Base-by-base conservation (phyloP, 2,888 invertebrate genomes). In the Brenthis daphne region DNA sequence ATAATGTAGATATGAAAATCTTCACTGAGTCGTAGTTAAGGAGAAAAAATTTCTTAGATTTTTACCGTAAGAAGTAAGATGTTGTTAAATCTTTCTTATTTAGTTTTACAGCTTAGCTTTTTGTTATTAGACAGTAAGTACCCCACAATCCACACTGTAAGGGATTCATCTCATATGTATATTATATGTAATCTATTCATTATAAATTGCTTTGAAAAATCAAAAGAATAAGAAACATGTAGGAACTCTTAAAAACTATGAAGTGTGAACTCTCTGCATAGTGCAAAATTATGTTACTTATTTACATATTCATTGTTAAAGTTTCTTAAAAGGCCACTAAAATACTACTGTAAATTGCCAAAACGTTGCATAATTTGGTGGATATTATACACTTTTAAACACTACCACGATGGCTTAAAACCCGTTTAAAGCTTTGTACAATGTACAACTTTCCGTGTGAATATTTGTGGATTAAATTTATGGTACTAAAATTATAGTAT, bases 371-470 rank as follows among this genome's bases (percentile, higher is more conserved):
- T 37, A 53, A 51, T 53, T 53, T 53, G 13, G 20, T 63, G 20
- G 43, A 57, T 57, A 47, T 16, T n/a, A 51, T n/a, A 63, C 16
- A 37, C 51, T 63, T 63, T 51, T 37, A 20, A 53, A 33, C 63
- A 53, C 43, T 43, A 43, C 29, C 48, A 5, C 54, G 14, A 20
- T 47, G 48, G 60, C 60, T 50, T 60, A 60, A n/a, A 33, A 33
- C 14, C 57, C n/a, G 14, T 55, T 67, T 60, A 60, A 61, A 29
- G n/a, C 33, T 67, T 67, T 60, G 55, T 55, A 47, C 33, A 48
- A 33, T 47, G 29, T 16, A 33, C 43, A 61, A 67, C 60, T 54
- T 67, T 55, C 43, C 51, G 24, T 24, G 65, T 66, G 54, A 53
- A 63, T 37, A 53, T 43, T 37, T 16, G 51, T 53, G 43, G 37